Evolutionary conservation across 2,888 invertebrate genomes (phyloP).

Genomic region (Vanessa cardui): DNA sequence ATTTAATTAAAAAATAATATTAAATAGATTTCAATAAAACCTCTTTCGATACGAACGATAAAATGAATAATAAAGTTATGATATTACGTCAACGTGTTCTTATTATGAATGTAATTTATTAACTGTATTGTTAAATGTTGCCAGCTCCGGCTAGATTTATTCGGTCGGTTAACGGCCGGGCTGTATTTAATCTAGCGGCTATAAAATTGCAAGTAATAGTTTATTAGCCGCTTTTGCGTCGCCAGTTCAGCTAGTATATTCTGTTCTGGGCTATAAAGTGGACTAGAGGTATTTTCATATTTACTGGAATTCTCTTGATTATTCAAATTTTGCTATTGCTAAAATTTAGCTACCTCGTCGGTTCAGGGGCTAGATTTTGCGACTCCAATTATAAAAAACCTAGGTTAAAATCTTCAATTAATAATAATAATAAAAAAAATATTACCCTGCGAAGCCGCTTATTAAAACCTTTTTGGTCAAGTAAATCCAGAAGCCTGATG

Average conservation of each 20-base stretch:
- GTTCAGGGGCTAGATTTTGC: too few relatives aligned
- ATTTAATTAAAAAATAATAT: too few relatives aligned
- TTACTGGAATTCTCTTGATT: not conserved
- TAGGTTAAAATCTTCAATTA: too few relatives aligned
- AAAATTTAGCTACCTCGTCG: too few relatives aligned
- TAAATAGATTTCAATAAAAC: too few relatives aligned
- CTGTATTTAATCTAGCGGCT: constrained; percentile 34
- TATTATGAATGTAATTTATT: constrained; percentile 21
- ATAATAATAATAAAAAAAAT: too few relatives aligned
- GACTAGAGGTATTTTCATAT: constrained; percentile 15
- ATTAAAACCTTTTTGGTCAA: too few relatives aligned
- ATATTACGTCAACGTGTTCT: constrained; percentile 38
- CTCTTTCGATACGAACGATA: not conserved
- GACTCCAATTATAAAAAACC: too few relatives aligned
- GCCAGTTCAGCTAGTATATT: constrained; percentile 28
- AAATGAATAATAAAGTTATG: constrained; percentile 14
- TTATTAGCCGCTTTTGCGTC: constrained; percentile 33
- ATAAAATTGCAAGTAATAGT: constrained; percentile 37
- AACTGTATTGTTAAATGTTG: constrained; percentile 21
- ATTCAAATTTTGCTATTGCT: too few relatives aligned
- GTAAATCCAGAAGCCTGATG: too few relatives aligned
- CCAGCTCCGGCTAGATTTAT: constrained; percentile 25
- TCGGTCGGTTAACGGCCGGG: constrained; percentile 21
- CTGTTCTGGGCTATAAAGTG: constrained; percentile 29
- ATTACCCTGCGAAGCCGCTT: too few relatives aligned